phyloP scores from a whole-genome alignment of 2,888 invertebrate genomes.

The Clusia tigrina region DNA sequence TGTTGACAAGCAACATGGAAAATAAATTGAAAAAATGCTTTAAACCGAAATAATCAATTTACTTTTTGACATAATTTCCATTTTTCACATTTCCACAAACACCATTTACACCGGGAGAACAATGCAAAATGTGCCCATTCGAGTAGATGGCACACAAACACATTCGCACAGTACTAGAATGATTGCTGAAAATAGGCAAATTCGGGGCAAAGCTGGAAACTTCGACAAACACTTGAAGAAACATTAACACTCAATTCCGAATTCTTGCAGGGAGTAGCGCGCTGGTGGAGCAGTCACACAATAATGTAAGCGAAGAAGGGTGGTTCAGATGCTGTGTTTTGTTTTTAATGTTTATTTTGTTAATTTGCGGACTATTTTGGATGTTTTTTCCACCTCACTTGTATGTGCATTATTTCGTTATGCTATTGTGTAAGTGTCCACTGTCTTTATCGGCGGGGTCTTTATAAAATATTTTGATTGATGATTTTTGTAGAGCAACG shows the following conservation, averaged over 20 bases:
- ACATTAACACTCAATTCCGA: too few relatives aligned
- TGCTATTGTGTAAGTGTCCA: not conserved
- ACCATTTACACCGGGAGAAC: constrained; percentile 26
- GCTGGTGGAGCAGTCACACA: too few relatives aligned
- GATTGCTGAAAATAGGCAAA: not conserved
- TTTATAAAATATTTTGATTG: not conserved
- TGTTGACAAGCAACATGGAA: constrained; percentile 57
- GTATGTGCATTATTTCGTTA: not conserved
- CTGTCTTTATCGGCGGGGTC: not conserved
- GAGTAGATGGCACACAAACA: not conserved
- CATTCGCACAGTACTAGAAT: not conserved
- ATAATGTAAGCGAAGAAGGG: too few relatives aligned
- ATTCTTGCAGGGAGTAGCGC: too few relatives aligned
- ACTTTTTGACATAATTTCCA: constrained; percentile 63
- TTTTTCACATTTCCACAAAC: constrained; percentile 58
- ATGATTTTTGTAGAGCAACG: not conserved
- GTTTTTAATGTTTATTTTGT: too few relatives aligned
- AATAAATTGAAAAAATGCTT: constrained; percentile 62
- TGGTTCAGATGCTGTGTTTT: too few relatives aligned
- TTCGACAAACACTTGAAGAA: too few relatives aligned
- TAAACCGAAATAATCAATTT: constrained; percentile 63
- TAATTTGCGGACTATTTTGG: not conserved
- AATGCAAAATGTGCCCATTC: constrained; percentile 35
- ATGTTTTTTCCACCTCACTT: not conserved
- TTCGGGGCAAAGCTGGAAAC: not conserved